phyloP scores from a whole-genome alignment of 2,888 invertebrate species.

The Nipponacmea schrenckii region DNA sequence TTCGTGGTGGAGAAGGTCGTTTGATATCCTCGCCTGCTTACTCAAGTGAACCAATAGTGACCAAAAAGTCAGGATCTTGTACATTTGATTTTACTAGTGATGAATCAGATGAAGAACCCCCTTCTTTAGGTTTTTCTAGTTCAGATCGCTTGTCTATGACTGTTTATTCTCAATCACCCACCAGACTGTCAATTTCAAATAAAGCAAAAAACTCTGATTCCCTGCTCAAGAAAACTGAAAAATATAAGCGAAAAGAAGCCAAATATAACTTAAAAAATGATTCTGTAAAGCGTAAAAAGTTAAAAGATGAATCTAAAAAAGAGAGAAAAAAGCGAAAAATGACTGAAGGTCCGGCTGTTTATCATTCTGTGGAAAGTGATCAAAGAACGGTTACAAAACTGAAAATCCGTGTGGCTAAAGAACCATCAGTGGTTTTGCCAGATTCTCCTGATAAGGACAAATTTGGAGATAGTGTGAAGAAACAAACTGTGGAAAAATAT shows the following conservation, averaged over 20 bases:
- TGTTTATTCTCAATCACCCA: conserved; percentile 49
- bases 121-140: conserved; percentile 29
- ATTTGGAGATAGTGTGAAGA: conserved; percentile 23
- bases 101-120: conserved; percentile 51
- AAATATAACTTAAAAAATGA: conserved; percentile 44
- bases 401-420: conserved; percentile 47
- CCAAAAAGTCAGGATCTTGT: conserved; percentile 18
- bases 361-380: conserved; percentile 52
- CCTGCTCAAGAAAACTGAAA: conserved; percentile 47
- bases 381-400: conserved; percentile 52
- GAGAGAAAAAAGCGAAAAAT: conserved; percentile 51
- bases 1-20: conserved; percentile 36
- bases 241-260: conserved; percentile 52
- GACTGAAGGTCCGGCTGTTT: conserved; percentile 40
- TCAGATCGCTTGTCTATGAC: conserved; percentile 33
- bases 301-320: conserved; percentile 52
- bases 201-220: conserved; percentile 47
- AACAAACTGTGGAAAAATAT: conserved; percentile 21
- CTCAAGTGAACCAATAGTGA: conserved; percentile 1
- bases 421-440: conserved; percentile 39
- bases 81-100: conserved; percentile 60
- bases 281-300: conserved; percentile 49
- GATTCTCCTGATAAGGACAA: conserved; percentile 15
- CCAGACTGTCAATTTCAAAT: conserved; percentile 49
- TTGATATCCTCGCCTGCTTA: conserved; percentile 20